phyloP scores from a whole-genome alignment of 2,113 vertebrate genomes.

The Periophthalmodon schlosseri region DNA sequence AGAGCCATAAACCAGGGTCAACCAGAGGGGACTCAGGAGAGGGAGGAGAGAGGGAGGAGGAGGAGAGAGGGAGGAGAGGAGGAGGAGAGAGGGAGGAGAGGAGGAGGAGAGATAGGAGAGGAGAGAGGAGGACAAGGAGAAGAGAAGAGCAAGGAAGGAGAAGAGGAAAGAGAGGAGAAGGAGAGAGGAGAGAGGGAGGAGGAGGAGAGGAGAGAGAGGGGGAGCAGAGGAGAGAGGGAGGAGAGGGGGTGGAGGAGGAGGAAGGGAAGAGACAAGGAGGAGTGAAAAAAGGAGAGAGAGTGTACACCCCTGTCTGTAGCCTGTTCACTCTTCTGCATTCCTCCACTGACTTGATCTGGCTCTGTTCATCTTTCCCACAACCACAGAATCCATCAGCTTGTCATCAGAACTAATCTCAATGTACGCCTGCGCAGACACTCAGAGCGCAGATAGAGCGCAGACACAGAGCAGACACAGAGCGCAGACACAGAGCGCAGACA shows the following conservation, averaged over 20 bases:
- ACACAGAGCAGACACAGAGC: too few species aligned
- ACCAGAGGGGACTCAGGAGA: constrained; percentile 53
- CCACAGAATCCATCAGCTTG: constrained; percentile 28
- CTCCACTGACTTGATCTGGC: constrained; percentile 22
- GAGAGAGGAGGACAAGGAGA: background rate
- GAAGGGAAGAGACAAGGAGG: constrained; percentile 5
- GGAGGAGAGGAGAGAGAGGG: too few species aligned
- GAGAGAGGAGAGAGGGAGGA: too few species aligned
- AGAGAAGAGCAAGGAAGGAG: background rate
- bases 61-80: constrained; percentile 37
- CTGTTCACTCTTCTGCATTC: constrained; percentile 49
- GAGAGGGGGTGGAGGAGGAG: too few species aligned
- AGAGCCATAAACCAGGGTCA: constrained; percentile 71
- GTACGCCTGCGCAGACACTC: constrained; percentile 25
- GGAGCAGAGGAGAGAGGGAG: too few species aligned
- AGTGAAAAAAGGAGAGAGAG: constrained; percentile 60
- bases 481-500: too few species aligned
- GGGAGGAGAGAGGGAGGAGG: too few species aligned
- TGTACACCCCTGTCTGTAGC: constrained; percentile 24
- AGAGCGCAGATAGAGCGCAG: background rate
- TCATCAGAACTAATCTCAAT: constrained; percentile 26
- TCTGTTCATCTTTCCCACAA: constrained; percentile 35
- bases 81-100: constrained; percentile 39
- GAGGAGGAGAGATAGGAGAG: too few species aligned
- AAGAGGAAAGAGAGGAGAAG: too few species aligned